phyloP scores from a whole-genome alignment of 2,888 invertebrate species.

The Cataglyphis rosenhaueri region DNA sequence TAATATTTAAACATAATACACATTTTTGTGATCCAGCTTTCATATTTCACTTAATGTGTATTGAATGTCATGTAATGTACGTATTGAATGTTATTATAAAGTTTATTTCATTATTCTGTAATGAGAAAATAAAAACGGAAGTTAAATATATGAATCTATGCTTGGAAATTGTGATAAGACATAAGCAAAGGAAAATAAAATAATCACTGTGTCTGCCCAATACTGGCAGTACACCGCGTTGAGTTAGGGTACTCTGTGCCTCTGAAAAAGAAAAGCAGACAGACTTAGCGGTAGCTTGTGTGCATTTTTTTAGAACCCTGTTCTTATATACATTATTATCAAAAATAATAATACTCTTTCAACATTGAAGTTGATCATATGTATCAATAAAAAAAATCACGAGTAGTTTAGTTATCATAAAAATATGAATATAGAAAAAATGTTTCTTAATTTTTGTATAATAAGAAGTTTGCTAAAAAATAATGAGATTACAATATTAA shows the following conservation, averaged over 20 bases:
- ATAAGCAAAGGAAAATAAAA: slow-evolving; percentile 74
- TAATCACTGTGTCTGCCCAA: slow-evolving; percentile 84
- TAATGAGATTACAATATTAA: slow-evolving; percentile 20
- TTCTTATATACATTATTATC: slow-evolving; percentile 57
- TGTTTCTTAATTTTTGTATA: neutral
- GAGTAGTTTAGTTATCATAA: neutral
- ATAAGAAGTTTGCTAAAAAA: slow-evolving; percentile 12
- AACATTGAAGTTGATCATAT: slow-evolving; percentile 18
- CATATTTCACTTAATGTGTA: neutral
- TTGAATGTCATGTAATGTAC: neutral
- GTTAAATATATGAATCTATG: slow-evolving; percentile 19
- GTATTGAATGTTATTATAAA: neutral
- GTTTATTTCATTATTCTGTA: slow-evolving; percentile 7
- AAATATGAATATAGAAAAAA: slow-evolving; percentile 4
- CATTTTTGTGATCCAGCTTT: neutral
- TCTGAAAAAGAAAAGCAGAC: slow-evolving; percentile 84
- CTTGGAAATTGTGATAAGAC: slow-evolving; percentile 54
- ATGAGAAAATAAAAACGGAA: slow-evolving; percentile 22
- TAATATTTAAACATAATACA: neutral
- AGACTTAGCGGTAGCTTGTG: slow-evolving; percentile 82
- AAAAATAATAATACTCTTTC: slow-evolving; percentile 41
- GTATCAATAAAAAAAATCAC: slow-evolving; percentile 28
- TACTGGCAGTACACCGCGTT: slow-evolving; percentile 83
- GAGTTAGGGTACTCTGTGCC: slow-evolving; percentile 83
- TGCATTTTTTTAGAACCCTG: slow-evolving; percentile 75